Conservation (phyloP, 2,113 vertebrate genomes). For the Larimichthys crocea region DNA sequence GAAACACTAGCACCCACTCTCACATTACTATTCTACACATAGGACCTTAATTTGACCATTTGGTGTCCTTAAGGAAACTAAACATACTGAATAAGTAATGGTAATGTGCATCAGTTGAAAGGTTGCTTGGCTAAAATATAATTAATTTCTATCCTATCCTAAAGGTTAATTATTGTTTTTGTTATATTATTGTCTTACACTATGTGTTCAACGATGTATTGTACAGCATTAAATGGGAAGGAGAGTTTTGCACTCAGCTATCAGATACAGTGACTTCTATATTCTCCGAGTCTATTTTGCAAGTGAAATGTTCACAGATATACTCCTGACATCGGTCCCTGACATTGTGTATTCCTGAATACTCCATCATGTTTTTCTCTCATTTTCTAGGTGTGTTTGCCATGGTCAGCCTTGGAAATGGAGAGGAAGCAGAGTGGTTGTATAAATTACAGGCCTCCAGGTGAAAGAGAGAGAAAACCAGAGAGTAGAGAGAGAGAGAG, state of each 20-base stretch:
- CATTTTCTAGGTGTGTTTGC: conserved; percentile 2
- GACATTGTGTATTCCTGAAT: neutral
- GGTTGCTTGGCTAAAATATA: neutral
- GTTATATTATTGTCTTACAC: neutral
- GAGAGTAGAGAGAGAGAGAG: neutral
- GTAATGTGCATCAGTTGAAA: neutral
- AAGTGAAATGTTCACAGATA: conserved; percentile 15
- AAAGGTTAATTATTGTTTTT: neutral
- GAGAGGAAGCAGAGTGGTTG: conserved; percentile 33
- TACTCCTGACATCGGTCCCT: conserved; percentile 1
- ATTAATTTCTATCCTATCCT: neutral
- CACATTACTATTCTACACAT: neutral
- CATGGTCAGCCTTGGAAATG: conserved; percentile 32
- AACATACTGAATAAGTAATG: too few relatives aligned
- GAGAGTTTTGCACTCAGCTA: neutral
- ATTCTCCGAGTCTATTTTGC: neutral
- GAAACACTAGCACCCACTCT: neutral
- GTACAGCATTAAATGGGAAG: neutral
- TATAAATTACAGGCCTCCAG: conserved; percentile 41
- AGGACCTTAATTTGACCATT: too few relatives aligned
- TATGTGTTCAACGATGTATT: neutral
- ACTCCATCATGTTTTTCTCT: conserved; percentile 18
- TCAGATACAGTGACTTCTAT: neutral
- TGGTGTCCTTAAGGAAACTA: too few relatives aligned
- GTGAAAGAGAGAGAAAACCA: conserved; percentile 25